Conservation (phyloP, 2,113 vertebrate species). For the Pluvianellus socialis region DNA sequence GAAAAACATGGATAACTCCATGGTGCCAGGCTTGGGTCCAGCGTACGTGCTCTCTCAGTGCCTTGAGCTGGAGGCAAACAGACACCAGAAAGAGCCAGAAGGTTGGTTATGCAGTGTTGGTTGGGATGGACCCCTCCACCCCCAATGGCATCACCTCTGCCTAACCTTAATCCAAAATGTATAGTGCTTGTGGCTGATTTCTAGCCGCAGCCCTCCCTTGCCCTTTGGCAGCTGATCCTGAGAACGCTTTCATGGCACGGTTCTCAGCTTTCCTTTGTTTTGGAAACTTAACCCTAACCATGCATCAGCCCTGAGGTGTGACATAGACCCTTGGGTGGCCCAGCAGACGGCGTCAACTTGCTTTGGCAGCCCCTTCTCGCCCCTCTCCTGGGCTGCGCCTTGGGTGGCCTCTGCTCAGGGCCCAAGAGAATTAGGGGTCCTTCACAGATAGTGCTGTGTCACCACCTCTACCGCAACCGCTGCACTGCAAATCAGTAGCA, state of each 20-base stretch:
- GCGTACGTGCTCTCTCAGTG: too few species aligned
- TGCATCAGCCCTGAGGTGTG: background rate
- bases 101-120: background rate
- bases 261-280: background rate
- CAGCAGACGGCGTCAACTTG: rapidly evolving
- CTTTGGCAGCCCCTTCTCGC: background rate
- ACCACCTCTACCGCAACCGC: rapidly evolving
- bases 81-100: background rate
- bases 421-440: background rate
- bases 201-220: background rate
- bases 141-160: background rate
- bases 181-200: background rate
- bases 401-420: background rate
- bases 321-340: rapidly evolving
- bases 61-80: background rate
- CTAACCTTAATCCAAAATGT: background rate
- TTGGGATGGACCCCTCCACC: background rate
- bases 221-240: background rate
- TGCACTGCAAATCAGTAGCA: rapidly evolving
- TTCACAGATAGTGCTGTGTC: background rate
- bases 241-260: background rate
- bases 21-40: background rate
- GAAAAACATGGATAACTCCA: background rate
- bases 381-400: background rate
- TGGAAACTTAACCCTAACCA: background rate